Conservation (phyloP, 2,113 vertebrate genomes). For the Seriola dumerili region DNA sequence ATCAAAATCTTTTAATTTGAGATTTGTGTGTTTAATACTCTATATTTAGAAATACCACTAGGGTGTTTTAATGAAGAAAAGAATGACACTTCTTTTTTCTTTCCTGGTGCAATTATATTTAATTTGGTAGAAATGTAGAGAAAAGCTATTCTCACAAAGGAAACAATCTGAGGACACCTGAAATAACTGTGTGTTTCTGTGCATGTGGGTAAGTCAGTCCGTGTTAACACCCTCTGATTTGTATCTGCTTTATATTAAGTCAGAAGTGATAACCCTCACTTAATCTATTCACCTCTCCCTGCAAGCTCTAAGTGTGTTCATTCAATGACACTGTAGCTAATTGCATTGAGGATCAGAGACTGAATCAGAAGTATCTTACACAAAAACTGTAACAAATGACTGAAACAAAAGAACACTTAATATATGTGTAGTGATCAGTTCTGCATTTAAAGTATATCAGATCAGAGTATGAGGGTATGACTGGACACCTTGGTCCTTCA, state of each 20-base stretch:
- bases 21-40: slow-evolving; percentile 30
- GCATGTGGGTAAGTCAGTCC: slow-evolving; percentile 8
- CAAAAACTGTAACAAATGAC: slow-evolving; percentile 1
- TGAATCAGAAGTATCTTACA: slow-evolving; percentile 5
- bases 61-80: slow-evolving; percentile 30
- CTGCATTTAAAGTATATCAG: slow-evolving; percentile 22
- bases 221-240: slow-evolving; percentile 22
- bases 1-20: slow-evolving; percentile 57
- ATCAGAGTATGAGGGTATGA: background rate
- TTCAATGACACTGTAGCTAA: slow-evolving; percentile 29
- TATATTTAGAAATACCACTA: slow-evolving; percentile 21
- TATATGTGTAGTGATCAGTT: background rate
- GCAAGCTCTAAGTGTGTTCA: slow-evolving; percentile 9
- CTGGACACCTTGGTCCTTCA: background rate
- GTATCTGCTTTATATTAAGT: slow-evolving; percentile 30
- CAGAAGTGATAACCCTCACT: slow-evolving; percentile 42
- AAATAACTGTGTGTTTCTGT: slow-evolving; percentile 8
- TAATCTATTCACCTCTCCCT: slow-evolving; percentile 18
- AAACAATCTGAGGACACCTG: background rate
- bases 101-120: slow-evolving; percentile 12
- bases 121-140: slow-evolving; percentile 13
- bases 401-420: background rate
- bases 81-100: slow-evolving; percentile 2
- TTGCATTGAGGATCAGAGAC: slow-evolving; percentile 16
- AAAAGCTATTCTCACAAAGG: background rate